Evolutionary conservation across 2,113 vertebrate genomes (phyloP).

Genomic region (Jacana jacana): DNA sequence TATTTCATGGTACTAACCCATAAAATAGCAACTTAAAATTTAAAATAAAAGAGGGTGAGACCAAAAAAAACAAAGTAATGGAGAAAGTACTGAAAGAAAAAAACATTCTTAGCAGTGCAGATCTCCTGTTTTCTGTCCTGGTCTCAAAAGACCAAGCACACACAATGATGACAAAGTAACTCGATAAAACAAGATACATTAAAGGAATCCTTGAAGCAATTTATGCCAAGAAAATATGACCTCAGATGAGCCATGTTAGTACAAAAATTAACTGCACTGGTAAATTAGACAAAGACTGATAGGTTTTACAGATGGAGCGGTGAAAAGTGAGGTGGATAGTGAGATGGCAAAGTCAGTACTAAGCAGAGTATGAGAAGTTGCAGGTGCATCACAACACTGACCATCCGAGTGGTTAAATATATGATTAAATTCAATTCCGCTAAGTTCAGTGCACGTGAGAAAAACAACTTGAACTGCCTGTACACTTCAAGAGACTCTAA

Average conservation of each 20-base stretch:
- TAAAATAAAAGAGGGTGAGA: not conserved
- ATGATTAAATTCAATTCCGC: not conserved
- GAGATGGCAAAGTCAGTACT: not conserved
- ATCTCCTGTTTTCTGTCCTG: not conserved
- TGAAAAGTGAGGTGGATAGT: not conserved
- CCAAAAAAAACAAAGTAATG: not conserved
- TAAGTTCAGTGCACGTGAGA: not conserved
- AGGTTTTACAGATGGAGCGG: not conserved
- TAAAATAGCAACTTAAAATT: not conserved
- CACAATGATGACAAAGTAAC: not conserved
- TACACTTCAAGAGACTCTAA: constrained; percentile 25
- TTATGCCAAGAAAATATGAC: not conserved
- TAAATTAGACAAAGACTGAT: constrained; percentile 26
- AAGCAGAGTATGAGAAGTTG: not conserved
- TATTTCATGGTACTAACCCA: not conserved
- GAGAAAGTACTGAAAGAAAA: not conserved
- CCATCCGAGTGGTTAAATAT: not conserved
- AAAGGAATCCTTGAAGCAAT: not conserved
- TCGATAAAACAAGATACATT: not conserved
- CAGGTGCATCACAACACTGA: not conserved
- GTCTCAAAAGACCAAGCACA: not conserved
- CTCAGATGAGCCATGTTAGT: not conserved
- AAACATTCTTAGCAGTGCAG: not conserved
- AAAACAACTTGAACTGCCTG: constrained; percentile 17
- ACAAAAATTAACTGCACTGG: constrained; percentile 18